Conservation (phyloP, 2,888 invertebrate species). For the Macrophya alboannulata region DNA sequence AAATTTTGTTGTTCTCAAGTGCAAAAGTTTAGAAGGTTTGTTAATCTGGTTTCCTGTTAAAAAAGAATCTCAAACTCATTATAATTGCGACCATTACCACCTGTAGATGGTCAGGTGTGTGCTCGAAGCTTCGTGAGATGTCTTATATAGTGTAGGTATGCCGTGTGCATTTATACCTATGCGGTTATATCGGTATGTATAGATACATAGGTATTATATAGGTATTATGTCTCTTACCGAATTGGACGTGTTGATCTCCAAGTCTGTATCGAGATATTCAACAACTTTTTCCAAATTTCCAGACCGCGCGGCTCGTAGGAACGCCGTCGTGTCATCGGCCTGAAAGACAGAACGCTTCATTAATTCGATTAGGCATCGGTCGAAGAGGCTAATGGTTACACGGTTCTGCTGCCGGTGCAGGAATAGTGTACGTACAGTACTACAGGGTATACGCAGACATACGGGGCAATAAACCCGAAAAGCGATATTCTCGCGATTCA, state of each 20-base stretch:
- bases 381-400: not conserved
- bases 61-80: not conserved
- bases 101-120: not conserved
- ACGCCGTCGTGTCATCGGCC: slow-evolving; percentile 98
- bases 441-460: not conserved
- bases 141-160: not conserved
- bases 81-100: not conserved
- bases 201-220: not conserved
- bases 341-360: slow-evolving; percentile 80
- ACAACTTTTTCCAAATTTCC: slow-evolving; percentile 97
- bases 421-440: too few species aligned
- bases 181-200: too few species aligned
- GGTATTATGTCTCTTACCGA: slow-evolving; percentile 86
- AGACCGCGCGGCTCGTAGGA: slow-evolving; percentile 97
- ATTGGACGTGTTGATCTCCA: slow-evolving; percentile 99
- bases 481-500: not conserved
- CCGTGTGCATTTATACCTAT: too few species aligned
- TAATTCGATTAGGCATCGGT: slow-evolving; percentile 38
- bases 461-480: not conserved
- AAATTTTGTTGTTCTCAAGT: not conserved
- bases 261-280: slow-evolving; percentile 95
- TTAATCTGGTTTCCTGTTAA: not conserved
- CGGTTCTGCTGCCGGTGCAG: not conserved
- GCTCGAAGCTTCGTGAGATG: not conserved
- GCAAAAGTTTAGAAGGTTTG: not conserved